Conservation (phyloP, 2,797 vertebrate genomes). For the Lithobates sylvaticus region DNA sequence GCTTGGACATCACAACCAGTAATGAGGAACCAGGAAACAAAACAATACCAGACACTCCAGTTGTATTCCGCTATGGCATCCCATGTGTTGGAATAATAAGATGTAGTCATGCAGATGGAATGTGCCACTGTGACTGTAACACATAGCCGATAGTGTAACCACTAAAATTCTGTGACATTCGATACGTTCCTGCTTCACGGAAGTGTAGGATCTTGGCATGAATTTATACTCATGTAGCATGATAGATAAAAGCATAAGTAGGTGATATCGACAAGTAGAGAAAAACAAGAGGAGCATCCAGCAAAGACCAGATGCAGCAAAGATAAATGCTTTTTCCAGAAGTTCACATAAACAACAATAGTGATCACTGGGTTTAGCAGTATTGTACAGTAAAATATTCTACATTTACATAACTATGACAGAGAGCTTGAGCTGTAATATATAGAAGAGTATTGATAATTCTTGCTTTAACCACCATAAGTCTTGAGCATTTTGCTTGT, state of each 20-base stretch:
- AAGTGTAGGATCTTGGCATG: constrained; percentile 26
- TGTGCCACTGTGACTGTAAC: constrained; percentile 47
- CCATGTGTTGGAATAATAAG: constrained; percentile 6
- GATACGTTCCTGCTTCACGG: constrained; percentile 11
- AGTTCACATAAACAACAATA: neutral
- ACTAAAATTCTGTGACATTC: neutral
- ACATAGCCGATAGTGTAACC: constrained; percentile 32
- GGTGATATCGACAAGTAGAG: no score
- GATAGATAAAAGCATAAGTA: neutral
- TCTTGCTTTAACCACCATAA: no score
- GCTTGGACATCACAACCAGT: no score
- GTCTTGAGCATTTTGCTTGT: no score
- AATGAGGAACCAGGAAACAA: no score
- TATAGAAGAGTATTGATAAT: no score
- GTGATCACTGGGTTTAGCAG: no score
- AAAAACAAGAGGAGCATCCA: neutral
- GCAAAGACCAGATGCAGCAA: neutral
- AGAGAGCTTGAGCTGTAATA: no score
- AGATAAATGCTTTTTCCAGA: neutral
- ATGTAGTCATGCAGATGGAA: constrained; percentile 40
- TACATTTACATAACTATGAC: no score
- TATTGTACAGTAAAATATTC: no score
- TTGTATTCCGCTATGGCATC: constrained; percentile 4
- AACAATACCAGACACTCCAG: neutral
- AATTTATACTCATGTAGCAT: neutral